Percentiles rank a stretch among this genome's conserved stretches.
These are phyloP conservation scores for Triplophysa tibetana DNA, from an alignment of 2,113 vertebrate species.

Conservation along the genomic window DNA sequence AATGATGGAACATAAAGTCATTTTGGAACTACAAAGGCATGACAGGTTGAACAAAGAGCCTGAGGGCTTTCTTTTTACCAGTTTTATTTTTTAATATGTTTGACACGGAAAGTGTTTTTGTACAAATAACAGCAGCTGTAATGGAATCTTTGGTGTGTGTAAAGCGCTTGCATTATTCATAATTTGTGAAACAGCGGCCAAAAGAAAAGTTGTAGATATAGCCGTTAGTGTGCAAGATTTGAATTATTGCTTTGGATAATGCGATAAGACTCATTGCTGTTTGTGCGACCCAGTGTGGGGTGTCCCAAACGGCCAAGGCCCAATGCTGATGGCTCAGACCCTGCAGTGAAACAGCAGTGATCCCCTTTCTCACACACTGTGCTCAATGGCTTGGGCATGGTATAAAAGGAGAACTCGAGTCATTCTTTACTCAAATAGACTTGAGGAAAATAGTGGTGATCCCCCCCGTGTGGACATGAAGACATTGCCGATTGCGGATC, in stretches of 20 bases:
- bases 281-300: conserved; percentile 33
- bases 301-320: conserved; percentile 59
- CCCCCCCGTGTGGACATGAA: conserved; percentile 60
- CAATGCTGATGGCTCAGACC: conserved; percentile 68
- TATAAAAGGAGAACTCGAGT: conserved; percentile 63
- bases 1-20: conserved; percentile 73
- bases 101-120: conserved; percentile 95
- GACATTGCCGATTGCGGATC: conserved; percentile 56
- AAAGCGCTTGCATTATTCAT: conserved; percentile 90
- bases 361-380: conserved; percentile 84
- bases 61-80: conserved; percentile 84
- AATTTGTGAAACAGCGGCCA: conserved; percentile 77
- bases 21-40: conserved; percentile 87
- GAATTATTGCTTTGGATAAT: conserved; percentile 58
- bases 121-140: conserved; percentile 94
- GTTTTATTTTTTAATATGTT: conserved; percentile 85
- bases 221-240: conserved; percentile 70
- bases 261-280: conserved; percentile 41
- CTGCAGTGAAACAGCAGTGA: conserved; percentile 71
- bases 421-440: conserved; percentile 75
- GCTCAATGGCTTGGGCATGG: conserved; percentile 91
- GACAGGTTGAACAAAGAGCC: conserved; percentile 94
- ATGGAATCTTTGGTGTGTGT: conserved; percentile 85
- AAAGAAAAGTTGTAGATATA: conserved; percentile 74
- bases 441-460: conserved; percentile 38